These are phyloP conservation scores for Acanthosoma haemorrhoidale DNA, from an alignment of 2,888 invertebrate genomes.

Conservation along the genomic window DNA sequence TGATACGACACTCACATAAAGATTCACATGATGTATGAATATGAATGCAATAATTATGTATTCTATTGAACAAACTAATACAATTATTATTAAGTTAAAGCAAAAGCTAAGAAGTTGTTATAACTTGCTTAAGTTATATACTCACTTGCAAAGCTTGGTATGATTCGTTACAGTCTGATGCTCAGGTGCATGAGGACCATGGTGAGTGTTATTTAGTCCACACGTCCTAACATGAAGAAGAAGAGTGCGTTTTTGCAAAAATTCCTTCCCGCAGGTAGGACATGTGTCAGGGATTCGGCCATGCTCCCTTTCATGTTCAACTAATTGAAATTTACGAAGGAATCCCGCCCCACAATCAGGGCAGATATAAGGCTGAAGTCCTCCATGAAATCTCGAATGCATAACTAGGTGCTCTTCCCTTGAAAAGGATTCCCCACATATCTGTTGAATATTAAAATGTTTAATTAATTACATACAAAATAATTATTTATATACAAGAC, in stretches of 20 bases:
- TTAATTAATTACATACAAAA: not conserved
- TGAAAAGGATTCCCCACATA: slow-evolving; percentile 89
- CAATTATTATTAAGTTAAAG: too few relatives aligned
- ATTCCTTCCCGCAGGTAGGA: slow-evolving; percentile 77
- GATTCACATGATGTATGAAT: too few relatives aligned
- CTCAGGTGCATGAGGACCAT: slow-evolving; percentile 29
- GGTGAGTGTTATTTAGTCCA: slow-evolving; percentile 39
- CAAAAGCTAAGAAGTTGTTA: not conserved
- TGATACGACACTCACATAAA: too few relatives aligned
- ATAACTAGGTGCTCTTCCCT: slow-evolving; percentile 75
- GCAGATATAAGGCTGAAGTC: slow-evolving; percentile 90
- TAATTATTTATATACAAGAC: not conserved
- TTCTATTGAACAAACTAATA: too few relatives aligned
- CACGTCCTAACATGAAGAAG: slow-evolving; percentile 56
- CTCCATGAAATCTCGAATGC: slow-evolving; percentile 75
- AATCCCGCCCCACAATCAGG: slow-evolving; percentile 82
- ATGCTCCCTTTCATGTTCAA: slow-evolving; percentile 75
- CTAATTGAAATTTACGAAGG: slow-evolving; percentile 77
- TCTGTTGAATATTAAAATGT: slow-evolving; percentile 46
- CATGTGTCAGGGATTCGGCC: slow-evolving; percentile 76
- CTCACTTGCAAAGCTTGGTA: slow-evolving; percentile 42
- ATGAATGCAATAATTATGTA: too few relatives aligned
- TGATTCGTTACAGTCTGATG: slow-evolving; percentile 22
- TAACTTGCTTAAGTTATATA: not conserved
- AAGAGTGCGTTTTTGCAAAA: slow-evolving; percentile 74